phyloP scores from a whole-genome alignment of 2,113 vertebrate species.

The Nycticebus coucang region DNA sequence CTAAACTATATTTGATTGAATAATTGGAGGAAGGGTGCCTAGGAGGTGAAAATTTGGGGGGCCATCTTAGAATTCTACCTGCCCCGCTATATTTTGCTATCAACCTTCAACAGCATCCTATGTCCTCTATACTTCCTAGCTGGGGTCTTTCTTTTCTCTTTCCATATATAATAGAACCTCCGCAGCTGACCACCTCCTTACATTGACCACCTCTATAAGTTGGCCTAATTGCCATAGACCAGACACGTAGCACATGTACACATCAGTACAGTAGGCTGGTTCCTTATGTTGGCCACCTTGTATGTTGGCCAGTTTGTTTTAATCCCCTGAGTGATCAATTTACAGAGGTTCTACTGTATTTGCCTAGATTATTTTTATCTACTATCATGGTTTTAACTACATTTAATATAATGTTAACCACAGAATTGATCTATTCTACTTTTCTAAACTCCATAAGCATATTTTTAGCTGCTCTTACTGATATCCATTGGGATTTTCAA shows the following conservation, averaged over 20 bases:
- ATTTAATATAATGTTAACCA: neutral
- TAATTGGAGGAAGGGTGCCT: neutral
- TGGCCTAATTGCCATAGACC: no score
- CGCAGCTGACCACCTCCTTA: no score
- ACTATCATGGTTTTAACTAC: neutral
- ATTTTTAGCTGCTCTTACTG: neutral
- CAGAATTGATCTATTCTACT: neutral
- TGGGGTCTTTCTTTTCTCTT: neutral
- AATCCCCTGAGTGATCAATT: no score
- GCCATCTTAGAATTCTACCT: neutral
- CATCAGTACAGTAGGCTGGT: no score
- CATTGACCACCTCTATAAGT: no score
- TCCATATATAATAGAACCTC: neutral
- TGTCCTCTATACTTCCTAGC: neutral
- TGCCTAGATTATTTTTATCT: constrained; percentile 21
- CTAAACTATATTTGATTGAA: neutral
- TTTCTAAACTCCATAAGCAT: neutral
- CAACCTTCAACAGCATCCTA: neutral
- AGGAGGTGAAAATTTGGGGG: neutral
- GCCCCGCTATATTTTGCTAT: neutral
- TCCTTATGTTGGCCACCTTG: no score
- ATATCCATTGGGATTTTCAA: neutral
- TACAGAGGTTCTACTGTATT: neutral
- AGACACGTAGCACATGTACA: no score
- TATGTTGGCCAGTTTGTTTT: no score